Evolutionary conservation across 1,140 invertebrate genomes (phyloP), one percentile per base, ranked within the genome.

Genomic region (Orchestia grillus): DNA sequence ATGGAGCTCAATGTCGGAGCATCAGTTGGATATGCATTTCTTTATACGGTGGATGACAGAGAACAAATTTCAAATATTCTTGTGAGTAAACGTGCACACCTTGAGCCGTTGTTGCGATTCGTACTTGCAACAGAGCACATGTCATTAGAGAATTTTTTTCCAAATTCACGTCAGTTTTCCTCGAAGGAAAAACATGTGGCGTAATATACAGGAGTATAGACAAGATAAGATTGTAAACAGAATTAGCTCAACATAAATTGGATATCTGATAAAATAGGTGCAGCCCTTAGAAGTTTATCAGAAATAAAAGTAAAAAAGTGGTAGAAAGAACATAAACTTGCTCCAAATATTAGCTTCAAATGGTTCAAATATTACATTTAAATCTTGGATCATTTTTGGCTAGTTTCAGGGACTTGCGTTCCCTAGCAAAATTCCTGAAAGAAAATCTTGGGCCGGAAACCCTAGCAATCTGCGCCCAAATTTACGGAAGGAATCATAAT

Each of bases 401-500:
- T 28, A 77, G 62, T 77, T 36, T 28, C 62, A 77, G 62, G 28
- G 47, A 28, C 62, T 77, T 77, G 62, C 62, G 62, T 36, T 77
- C 62, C 28, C 62, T 77, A 77, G 62, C 62, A 77, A 77, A 77
- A 77, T 77, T 77, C 62, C 28, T 77, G 62, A 77, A 77, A 77
- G 62, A 77, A 77, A 77, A 77, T 77, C 62, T 77, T 77, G 62
- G 62, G 62, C 41, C 88, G 88, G 88, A 90, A 90, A 44, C 62
- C 88, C 88, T 90, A 41, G 88, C 88, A 90, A 90, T 90, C 43
- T 90, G 88, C 43, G 88, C 88, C 43, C 41, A 94, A 94, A 94
- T 94, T 94, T 94, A 94, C 92, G 44, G 44, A 94, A 94, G 92
- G 92, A 94, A 94, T 94, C 44, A 94, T 47, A 94, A 94, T 94